These are phyloP conservation scores for Xiphophorus birchmanni DNA, from an alignment of 2,797 vertebrate species.

Conservation along the genomic window DNA sequence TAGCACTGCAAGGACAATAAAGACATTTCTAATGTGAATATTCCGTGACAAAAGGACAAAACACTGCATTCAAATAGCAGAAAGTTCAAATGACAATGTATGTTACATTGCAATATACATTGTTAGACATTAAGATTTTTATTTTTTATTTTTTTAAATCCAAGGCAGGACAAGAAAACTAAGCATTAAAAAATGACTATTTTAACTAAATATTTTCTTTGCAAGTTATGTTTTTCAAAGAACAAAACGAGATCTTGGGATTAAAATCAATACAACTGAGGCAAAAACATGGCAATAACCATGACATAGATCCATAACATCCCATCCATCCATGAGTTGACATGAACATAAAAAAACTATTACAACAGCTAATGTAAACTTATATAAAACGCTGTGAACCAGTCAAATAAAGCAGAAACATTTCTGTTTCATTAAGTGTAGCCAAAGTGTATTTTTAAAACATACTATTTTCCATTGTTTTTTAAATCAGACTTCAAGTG, in stretches of 20 bases:
- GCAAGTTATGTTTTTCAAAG: background rate
- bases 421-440: no score
- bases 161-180: background rate
- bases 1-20: slow-evolving; percentile 39
- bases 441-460: background rate
- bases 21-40: slow-evolving; percentile 45
- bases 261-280: background rate
- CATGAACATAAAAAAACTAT: background rate
- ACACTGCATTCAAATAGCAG: slow-evolving; percentile 5
- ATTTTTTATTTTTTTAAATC: background rate
- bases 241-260: background rate
- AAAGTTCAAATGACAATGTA: slow-evolving; percentile 3
- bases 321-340: background rate
- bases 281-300: background rate
- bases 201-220: background rate
- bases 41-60: slow-evolving; percentile 19
- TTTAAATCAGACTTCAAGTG: background rate
- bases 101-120: slow-evolving; percentile 1
- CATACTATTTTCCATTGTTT: background rate
- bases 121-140: background rate
- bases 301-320: background rate
- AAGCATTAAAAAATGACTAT: background rate
- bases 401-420: background rate
- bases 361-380: background rate
- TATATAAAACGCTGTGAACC: background rate